Evolutionary conservation across 53 echinoderm and acorn worm species (phyloP), one percentile per base, ranked within the genome.

Genomic region (Holothuria leucospilota): DNA sequence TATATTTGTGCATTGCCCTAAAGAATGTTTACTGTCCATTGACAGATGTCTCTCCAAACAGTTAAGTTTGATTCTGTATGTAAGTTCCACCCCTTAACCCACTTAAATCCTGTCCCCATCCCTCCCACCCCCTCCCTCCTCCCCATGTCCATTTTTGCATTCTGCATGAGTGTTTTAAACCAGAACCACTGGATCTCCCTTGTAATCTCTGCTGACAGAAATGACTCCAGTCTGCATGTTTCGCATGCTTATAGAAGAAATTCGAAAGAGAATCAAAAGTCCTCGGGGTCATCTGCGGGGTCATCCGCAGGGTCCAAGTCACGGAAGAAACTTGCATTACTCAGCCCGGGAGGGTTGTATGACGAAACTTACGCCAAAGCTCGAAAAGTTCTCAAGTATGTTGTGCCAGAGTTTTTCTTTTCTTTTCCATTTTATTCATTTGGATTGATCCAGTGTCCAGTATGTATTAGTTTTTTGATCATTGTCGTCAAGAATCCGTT

Each of bases 341-440:
- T 90, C 81, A 92, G 90, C 85, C 95, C 95, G 30, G 88, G 86
- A 51, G 68, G 70, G 82, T 81, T 86, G 81, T 93, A 87, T 80
- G 89, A 91, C 34, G 88, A 95, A 29, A 86, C 91, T 15, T 91
- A 93, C 63, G 91, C 88, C 74, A 93, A 87, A 86, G 95, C 95
- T 30, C 73, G 93, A 73, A 93, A 93, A 67, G 95, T 95, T 51
- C 69, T 95, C 88, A 95, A 95, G 95, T 95, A 95, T 80, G 95
- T 91, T 59, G 29, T 49, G 39, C 20, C 7, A 78, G 10, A 78
- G 63, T 39, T 14, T 28, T 18, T 13, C 62, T 62, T 24, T 21
- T 82, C 64, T 41, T 39, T 27, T 63, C 40, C 13, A 2, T 13
- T 23, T 39, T 80, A 29, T 60, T 20, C 23, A 59, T 18, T n/a